These are phyloP conservation scores for Anticlea derivata DNA, from an alignment of 2,888 invertebrate genomes.

Conservation along the genomic window DNA sequence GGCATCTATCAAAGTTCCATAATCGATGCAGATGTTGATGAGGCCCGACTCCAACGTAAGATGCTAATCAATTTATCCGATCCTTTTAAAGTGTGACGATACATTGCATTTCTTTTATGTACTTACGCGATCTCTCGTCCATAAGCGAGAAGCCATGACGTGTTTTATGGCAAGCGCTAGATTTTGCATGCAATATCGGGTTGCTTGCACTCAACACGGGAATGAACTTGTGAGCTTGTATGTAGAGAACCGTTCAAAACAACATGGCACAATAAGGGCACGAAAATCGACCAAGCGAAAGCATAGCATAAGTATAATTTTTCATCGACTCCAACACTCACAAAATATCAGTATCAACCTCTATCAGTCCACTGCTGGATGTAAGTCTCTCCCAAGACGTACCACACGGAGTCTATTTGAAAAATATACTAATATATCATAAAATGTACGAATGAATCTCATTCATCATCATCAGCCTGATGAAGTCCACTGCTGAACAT, in stretches of 20 bases:
- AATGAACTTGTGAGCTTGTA: conserved; percentile 5
- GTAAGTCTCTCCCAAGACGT: too few species aligned
- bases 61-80: conserved; percentile 43
- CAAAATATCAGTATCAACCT: too few species aligned
- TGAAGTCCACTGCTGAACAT: too few species aligned
- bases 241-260: not conserved
- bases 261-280: too few species aligned
- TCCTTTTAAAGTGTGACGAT: conserved; percentile 49
- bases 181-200: conserved; percentile 60
- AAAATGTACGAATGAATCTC: too few species aligned
- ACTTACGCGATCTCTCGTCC: conserved; percentile 43
- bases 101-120: conserved; percentile 49
- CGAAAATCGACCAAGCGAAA: too few species aligned
- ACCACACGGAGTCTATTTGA: too few species aligned
- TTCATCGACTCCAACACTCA: too few species aligned
- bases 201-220: conserved; percentile 28
- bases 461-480: too few species aligned
- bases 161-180: conserved; percentile 55
- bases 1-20: conserved; percentile 33
- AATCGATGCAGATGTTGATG: conserved; percentile 34
- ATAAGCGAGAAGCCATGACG: conserved; percentile 44
- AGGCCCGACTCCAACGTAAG: conserved; percentile 34
- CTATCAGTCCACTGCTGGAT: too few species aligned
- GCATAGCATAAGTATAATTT: too few species aligned
- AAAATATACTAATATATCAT: too few species aligned